Evolutionary conservation across 2,797 vertebrate species (phyloP).

Genomic region (Rousettus madagascariensis): DNA sequence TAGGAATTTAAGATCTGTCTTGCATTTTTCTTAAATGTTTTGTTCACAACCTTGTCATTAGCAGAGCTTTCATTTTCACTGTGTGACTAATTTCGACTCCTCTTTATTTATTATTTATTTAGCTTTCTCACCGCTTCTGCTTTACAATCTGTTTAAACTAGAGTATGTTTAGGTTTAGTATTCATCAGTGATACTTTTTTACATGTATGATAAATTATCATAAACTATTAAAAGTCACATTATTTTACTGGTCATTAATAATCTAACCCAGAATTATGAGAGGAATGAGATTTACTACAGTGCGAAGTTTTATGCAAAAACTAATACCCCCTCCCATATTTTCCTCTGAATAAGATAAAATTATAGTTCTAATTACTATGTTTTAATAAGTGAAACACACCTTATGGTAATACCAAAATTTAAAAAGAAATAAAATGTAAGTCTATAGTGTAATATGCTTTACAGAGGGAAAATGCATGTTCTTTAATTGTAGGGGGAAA

Average conservation of each 20-base stretch:
- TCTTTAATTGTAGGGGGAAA: background rate
- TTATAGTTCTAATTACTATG: background rate
- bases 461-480: background rate
- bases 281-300: background rate
- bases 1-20: background rate
- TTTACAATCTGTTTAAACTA: slow-evolving; percentile 69
- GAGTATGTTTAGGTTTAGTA: slow-evolving; percentile 54
- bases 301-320: background rate
- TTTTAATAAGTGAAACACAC: background rate
- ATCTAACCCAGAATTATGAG: background rate
- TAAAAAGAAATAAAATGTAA: slow-evolving; percentile 53
- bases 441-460: background rate
- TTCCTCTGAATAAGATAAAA: background rate
- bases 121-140: slow-evolving; percentile 68
- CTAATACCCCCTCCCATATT: background rate
- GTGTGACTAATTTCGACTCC: slow-evolving; percentile 60
- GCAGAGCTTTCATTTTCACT: slow-evolving; percentile 69
- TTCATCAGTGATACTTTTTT: slow-evolving; percentile 32
- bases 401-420: background rate
- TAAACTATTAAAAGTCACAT: slow-evolving; percentile 26
- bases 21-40: slow-evolving; percentile 69
- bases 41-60: slow-evolving; percentile 71
- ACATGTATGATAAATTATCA: slow-evolving; percentile 16
- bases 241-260: slow-evolving; percentile 19
- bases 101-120: slow-evolving; percentile 65